Percentiles rank a stretch among this genome's conserved stretches.
These are phyloP conservation scores for Progne subis DNA, from an alignment of 2,113 vertebrate genomes.

Conservation along the genomic window DNA sequence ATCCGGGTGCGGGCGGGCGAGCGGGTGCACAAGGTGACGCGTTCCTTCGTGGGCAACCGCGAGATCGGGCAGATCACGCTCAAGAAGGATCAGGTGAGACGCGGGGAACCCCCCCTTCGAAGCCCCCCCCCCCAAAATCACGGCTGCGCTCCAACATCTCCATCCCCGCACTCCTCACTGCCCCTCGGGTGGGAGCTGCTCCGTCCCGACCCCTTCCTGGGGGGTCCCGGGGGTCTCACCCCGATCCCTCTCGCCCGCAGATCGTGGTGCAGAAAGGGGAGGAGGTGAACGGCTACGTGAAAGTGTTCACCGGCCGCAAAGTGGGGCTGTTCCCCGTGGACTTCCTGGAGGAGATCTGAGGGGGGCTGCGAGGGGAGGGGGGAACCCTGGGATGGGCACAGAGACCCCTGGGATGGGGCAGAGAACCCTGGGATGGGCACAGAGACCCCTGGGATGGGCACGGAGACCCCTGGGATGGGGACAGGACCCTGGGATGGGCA, in stretches of 20 bases:
- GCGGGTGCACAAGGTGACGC: conserved; percentile 86
- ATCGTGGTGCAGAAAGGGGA: conserved; percentile 97
- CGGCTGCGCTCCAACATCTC: too few relatives aligned
- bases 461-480: neutral
- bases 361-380: neutral
- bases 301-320: conserved; percentile 95
- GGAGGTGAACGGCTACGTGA: conserved; percentile 91
- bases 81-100: conserved; percentile 92
- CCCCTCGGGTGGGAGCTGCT: too few relatives aligned
- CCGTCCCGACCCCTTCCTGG: neutral
- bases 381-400: neutral
- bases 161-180: too few relatives aligned
- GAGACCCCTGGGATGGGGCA: neutral
- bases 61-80: conserved; percentile 96
- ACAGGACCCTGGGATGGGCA: neutral
- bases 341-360: conserved; percentile 89
- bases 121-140: too few relatives aligned
- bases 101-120: too few relatives aligned
- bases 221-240: neutral
- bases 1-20: conserved; percentile 91
- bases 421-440: neutral
- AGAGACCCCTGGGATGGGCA: neutral
- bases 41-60: conserved; percentile 93
- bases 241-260: conserved; percentile 11
- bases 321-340: conserved; percentile 92